phyloP scores from a whole-genome alignment of 2,888 invertebrate species.

The Flabesymbios commensalis region DNA sequence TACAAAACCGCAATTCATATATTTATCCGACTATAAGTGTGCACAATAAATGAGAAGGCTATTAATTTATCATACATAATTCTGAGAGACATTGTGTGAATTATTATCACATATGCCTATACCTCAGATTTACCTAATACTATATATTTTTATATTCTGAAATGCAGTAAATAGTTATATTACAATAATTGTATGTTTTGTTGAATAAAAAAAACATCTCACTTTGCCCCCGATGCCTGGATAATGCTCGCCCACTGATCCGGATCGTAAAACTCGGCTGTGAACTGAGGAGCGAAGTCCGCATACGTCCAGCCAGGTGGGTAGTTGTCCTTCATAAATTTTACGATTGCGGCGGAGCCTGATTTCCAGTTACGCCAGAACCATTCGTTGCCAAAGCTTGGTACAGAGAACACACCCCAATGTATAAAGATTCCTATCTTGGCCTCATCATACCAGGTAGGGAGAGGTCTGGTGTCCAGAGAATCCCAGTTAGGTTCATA shows the following conservation, averaged over 20 bases:
- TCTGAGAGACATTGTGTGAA: no score
- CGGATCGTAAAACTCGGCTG: slow-evolving; percentile 84
- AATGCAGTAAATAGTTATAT: no score
- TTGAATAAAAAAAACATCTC: no score
- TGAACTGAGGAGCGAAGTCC: slow-evolving; percentile 85
- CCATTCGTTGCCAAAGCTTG: slow-evolving; percentile 73
- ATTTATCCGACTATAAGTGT: no score
- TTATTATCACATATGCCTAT: no score
- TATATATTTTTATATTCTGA: no score
- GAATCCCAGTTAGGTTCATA: slow-evolving; percentile 77
- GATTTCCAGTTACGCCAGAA: slow-evolving; percentile 53
- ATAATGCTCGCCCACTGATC: slow-evolving; percentile 83
- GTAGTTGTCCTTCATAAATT: slow-evolving; percentile 82
- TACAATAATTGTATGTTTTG: not conserved
- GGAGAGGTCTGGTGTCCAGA: slow-evolving; percentile 80
- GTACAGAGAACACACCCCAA: slow-evolving; percentile 92
- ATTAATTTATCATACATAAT: no score
- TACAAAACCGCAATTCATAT: no score
- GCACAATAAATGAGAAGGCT: no score
- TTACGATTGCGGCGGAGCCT: slow-evolving; percentile 39
- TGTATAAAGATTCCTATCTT: slow-evolving; percentile 92
- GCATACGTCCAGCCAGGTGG: slow-evolving; percentile 86
- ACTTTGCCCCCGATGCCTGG: slow-evolving; percentile 80
- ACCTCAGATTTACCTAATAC: no score
- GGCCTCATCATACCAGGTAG: slow-evolving; percentile 85